A percentile compares a stretch with the other conserved stretches of the same genome.
phyloP scores from a whole-genome alignment of 2,888 invertebrate species.

The Tortricodes alternella region DNA sequence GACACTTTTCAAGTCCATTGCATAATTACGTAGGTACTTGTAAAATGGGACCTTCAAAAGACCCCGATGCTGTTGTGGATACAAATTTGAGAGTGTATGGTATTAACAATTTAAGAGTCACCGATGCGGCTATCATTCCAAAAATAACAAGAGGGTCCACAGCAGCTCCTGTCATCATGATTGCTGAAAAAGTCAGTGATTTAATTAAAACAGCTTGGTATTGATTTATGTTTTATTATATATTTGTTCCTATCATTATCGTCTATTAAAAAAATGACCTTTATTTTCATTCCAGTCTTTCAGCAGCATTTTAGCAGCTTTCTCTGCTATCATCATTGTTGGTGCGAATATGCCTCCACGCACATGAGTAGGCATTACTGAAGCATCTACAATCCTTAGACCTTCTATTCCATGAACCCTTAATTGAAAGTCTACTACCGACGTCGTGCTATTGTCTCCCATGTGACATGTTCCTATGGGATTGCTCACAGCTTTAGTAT shows the following conservation, averaged over 20 bases:
- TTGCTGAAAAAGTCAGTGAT: conserved; percentile 77
- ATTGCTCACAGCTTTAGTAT: conserved; percentile 72
- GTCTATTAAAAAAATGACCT: conserved; percentile 56
- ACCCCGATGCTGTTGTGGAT: conserved; percentile 71
- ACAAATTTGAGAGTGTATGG: conserved; percentile 64
- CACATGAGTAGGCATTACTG: conserved; percentile 75
- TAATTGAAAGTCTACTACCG: conserved; percentile 70
- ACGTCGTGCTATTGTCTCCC: conserved; percentile 67
- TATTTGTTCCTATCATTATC: conserved; percentile 40
- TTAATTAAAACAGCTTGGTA: conserved; percentile 76
- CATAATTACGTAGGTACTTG: conserved; percentile 76
- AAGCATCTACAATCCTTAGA: conserved; percentile 71
- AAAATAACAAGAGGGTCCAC: conserved; percentile 74
- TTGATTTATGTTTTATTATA: conserved; percentile 58
- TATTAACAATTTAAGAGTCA: conserved; percentile 63
- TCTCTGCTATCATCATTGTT: conserved; percentile 77
- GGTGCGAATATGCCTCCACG: conserved; percentile 68
- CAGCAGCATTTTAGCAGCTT: conserved; percentile 67
- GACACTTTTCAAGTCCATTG: conserved; percentile 68
- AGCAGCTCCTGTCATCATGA: conserved; percentile 75
- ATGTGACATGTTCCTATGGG: conserved; percentile 76
- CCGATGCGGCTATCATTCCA: conserved; percentile 73
- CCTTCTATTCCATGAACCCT: conserved; percentile 73
- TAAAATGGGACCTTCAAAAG: conserved; percentile 70
- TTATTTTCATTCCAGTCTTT: conserved; percentile 76